Percentiles rank a stretch among this genome's conserved stretches.
phyloP scores from a whole-genome alignment of 2,797 vertebrate species.

The Chelmon rostratus region DNA sequence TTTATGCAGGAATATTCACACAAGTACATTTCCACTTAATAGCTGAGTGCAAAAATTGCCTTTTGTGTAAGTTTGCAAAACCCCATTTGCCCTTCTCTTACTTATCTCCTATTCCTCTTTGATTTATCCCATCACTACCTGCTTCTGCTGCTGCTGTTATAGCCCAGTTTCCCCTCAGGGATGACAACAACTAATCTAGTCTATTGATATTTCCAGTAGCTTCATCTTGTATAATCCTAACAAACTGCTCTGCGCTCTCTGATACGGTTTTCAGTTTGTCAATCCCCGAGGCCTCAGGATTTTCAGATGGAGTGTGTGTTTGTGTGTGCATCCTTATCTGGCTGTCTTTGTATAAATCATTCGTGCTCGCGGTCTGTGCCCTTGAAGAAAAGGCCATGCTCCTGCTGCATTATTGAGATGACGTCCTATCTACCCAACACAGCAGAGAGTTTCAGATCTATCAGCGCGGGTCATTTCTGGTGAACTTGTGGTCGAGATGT shows the following conservation, averaged over 20 bases:
- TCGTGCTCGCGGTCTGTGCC: constrained; percentile 12
- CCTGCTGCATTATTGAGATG: constrained; percentile 20
- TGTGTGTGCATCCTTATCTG: constrained; percentile 37
- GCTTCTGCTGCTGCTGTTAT: constrained; percentile 13
- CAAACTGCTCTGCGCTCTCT: constrained; percentile 42
- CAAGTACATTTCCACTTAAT: neutral
- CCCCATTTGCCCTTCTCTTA: constrained; percentile 3
- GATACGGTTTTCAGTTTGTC: constrained; percentile 15
- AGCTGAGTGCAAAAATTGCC: neutral
- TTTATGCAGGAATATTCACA: constrained; percentile 13
- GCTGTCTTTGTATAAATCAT: constrained; percentile 42
- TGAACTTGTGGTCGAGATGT: neutral
- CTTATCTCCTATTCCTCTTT: neutral
- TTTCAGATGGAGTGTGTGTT: constrained; percentile 26
- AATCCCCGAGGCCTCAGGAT: constrained; percentile 20
- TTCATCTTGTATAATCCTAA: constrained; percentile 60
- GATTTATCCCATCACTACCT: constrained; percentile 31
- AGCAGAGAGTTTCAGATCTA: neutral
- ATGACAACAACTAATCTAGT: constrained; percentile 44
- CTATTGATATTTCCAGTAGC: constrained; percentile 60
- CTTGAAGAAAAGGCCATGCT: constrained; percentile 49
- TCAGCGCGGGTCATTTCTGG: neutral
- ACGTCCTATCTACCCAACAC: constrained; percentile 13
- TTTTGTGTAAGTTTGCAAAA: constrained; percentile 5
- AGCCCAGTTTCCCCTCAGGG: constrained; percentile 9